Evolutionary conservation across 1,140 invertebrate genomes (phyloP).

Genomic region (Lordiphosa mommai): DNA sequence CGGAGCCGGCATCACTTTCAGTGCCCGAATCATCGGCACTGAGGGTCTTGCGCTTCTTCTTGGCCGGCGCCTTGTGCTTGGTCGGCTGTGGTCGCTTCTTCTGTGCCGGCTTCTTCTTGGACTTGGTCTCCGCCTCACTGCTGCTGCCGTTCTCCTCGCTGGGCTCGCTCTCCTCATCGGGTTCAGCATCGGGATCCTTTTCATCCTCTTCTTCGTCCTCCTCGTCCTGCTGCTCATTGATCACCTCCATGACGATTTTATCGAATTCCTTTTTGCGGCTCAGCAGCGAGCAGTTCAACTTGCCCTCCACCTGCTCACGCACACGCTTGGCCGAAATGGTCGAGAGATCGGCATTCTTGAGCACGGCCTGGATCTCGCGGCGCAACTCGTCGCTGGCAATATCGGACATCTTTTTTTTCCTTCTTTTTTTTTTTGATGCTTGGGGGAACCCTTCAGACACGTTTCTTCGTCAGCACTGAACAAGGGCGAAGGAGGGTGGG

Average conservation of each 20-base stretch:
- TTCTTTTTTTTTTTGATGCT: conserved; percentile 11
- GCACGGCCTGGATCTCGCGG: conserved; percentile 81
- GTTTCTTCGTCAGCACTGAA: conserved; percentile 42
- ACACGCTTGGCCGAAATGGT: conserved; percentile 94
- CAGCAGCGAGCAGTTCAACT: conserved; percentile 87
- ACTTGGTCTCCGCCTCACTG: conserved; percentile 67
- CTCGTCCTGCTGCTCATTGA: conserved; percentile 80
- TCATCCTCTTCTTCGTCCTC: conserved; percentile 82
- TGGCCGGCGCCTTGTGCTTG: conserved; percentile 78
- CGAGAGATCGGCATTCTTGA: conserved; percentile 92
- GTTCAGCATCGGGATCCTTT: conserved; percentile 73
- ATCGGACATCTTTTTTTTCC: conserved; percentile 65
- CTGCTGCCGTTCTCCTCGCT: conserved; percentile 80
- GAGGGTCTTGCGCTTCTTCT: conserved; percentile 82
- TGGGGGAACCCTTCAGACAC: conserved; percentile 45
- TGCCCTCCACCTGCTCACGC: conserved; percentile 91
- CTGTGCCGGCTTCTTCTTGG: conserved; percentile 76
- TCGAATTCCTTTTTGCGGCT: conserved; percentile 91
- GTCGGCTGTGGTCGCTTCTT: conserved; percentile 78
- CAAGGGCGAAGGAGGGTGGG: background rate
- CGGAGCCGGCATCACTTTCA: conserved; percentile 87
- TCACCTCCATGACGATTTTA: conserved; percentile 87
- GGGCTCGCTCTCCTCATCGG: conserved; percentile 83
- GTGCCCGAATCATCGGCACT: conserved; percentile 81
- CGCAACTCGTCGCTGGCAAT: conserved; percentile 67